Base-by-base conservation (phyloP, 2,113 vertebrate genomes). In the Sinocyclocheilus maitianheensis region DNA sequence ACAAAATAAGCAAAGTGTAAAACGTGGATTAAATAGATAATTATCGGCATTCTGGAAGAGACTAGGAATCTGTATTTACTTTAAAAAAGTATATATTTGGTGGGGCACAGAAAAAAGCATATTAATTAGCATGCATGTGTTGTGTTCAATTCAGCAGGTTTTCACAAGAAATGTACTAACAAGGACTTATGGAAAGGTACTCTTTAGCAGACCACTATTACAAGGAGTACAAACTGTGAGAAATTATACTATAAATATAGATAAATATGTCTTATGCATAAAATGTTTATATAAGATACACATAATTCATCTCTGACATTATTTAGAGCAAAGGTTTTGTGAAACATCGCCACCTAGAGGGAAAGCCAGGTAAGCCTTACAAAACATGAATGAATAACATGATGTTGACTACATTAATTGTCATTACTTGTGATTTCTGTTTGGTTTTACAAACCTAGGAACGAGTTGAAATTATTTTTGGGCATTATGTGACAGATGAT, bases 271-370 rank as follows among this genome's bases (percentile, higher is more conserved):
- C n/a, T 48, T 48, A 16, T 46, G 40, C 22, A 48, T 24, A 48
- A 13, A 75, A 74, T 74, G 1, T n/a, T 43, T 74, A 22, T n/a
- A 46, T 2, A 74, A 48, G 12, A 5, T 24, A 40, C 11, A 75
- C 22, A 24, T 14, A 48, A 24, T 11, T 48, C 0, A 40, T 43
- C 18, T 40, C 43, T 48, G 40, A 13, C 20, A n/a, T 74, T 11
- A n/a, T 10, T 12, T 22, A 74, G 22, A 75, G 22, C 12, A 76
- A 26, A 75, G 72, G n/a, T 72, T 72, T 72, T 72, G 34, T 24
- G 12, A 75, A 75, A n/a, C n/a, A 75, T 75, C 40, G 5, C 72
- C 72, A 26, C 43, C 72, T 24, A 48, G 43, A 76, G 72, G 72
- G 40, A 1, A 75, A 75, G 5, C 6, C 72, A 46, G 72, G 72